Evolutionary conservation across 2,888 invertebrate genomes (phyloP), one percentile per base, ranked within the genome.

Genomic region (Dryocosmus kuriphilus): DNA sequence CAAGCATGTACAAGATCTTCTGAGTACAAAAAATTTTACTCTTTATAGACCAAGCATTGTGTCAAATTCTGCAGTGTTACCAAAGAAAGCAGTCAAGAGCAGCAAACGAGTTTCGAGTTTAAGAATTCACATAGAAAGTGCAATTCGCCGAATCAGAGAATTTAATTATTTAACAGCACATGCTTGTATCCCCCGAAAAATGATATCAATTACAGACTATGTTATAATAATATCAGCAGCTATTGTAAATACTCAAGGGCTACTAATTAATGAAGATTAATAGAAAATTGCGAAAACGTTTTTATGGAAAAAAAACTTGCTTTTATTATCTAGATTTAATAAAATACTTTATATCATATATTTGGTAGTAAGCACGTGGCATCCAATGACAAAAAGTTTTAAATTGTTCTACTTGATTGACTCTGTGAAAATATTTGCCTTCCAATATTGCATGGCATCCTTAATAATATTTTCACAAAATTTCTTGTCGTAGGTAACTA

Each of bases 91-190:
- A 79, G 86, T 83, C 1, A 27, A 77, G 4, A 79, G 84, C 79
- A 84, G 82, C 22, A 87, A 86, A 79, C 63, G 79, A 77, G 86
- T 88, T n/a, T 86, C 87, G 32, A 83, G 84, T 71, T 83, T 88
- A 62, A 76, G 87, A 62, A 88, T 88, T n/a, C 86, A 88, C 82
- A 80, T 89, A 35, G 88, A 88, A 84, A 77, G 87, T 73, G 84
- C 85, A 6, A 88, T 89, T 27, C 4, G 61, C 22, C 4, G 75
- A 35, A n/a, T 61, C 8, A 35, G 75, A 75, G 22, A 75, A 61
- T 75, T 27, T 35, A 22, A 60, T 9, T 38, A 57, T 11, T 41
- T 61, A 11, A 22, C 27, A 14, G 51, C 74, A 8, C 57, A 74
- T 30, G 51, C 14, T 19, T 51, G n/a, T 16, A n/a, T 51, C 16